Percentiles rank a stretch among this genome's conserved stretches.
Evolutionary conservation across 1,140 invertebrate genomes (phyloP).

Genomic region (Arctopsyche grandis): DNA sequence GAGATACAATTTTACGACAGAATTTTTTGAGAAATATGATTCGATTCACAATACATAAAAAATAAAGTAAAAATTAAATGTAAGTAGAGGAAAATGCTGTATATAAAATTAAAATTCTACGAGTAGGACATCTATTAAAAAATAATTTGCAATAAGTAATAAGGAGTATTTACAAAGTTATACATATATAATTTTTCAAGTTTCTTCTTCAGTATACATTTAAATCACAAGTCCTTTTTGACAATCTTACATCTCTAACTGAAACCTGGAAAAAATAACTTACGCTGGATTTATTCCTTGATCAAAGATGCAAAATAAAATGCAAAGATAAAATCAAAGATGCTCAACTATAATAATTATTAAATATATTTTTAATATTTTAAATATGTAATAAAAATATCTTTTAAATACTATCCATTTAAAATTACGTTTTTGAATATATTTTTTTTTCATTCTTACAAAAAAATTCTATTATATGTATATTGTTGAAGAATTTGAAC

Average conservation of each 20-base stretch:
- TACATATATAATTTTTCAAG: not conserved
- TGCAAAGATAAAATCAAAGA: not conserved
- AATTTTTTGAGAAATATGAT: too few species aligned
- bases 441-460: not conserved
- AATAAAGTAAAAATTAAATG: too few species aligned
- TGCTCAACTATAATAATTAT: not conserved
- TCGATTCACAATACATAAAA: too few species aligned
- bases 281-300: not conserved
- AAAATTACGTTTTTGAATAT: not conserved
- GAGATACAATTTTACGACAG: too few species aligned
- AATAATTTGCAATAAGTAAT: not conserved
- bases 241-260: not conserved
- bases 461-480: not conserved
- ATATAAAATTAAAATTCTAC: too few species aligned
- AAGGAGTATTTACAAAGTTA: conserved; percentile 16
- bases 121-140: too few species aligned
- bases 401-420: conserved; percentile 1
- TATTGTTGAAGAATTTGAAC: not conserved
- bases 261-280: conserved; percentile 8
- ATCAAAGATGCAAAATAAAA: not conserved
- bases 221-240: conserved; percentile 13
- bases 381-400: conserved; percentile 39
- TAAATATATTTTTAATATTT: not conserved
- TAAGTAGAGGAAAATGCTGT: too few species aligned
- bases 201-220: conserved; percentile 13